Percentiles rank a stretch among this genome's conserved stretches.
These are phyloP conservation scores for Eremobia ochroleuca DNA, from an alignment of 2,888 invertebrate genomes.

Conservation along the genomic window DNA sequence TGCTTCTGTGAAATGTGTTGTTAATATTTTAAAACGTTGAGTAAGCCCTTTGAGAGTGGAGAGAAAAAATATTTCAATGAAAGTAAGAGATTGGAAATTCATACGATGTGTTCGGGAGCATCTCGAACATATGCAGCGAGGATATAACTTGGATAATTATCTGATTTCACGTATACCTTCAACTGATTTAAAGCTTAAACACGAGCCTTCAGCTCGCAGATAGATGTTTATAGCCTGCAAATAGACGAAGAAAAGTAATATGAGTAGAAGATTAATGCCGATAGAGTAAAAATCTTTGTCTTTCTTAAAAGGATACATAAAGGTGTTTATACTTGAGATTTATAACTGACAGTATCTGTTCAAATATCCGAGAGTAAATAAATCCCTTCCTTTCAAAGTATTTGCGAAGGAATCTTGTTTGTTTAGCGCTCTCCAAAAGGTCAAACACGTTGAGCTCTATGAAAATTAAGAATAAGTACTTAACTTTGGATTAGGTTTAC, in stretches of 20 bases:
- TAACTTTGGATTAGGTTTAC: constrained; percentile 46
- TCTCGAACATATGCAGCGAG: constrained; percentile 23
- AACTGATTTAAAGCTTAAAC: constrained; percentile 52
- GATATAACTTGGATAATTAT: constrained; percentile 59
- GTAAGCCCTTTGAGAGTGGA: constrained; percentile 49
- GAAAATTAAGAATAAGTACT: constrained; percentile 59
- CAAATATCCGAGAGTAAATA: constrained; percentile 58
- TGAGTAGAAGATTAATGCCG: constrained; percentile 36
- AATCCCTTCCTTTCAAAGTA: constrained; percentile 59
- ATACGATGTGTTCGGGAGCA: constrained; percentile 43
- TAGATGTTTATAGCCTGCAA: constrained; percentile 31
- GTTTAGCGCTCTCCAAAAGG: constrained; percentile 57
- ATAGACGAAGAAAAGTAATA: constrained; percentile 38
- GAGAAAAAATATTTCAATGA: constrained; percentile 61
- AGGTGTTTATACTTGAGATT: constrained; percentile 59
- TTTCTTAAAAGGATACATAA: constrained; percentile 52
- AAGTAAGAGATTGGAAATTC: constrained; percentile 57
- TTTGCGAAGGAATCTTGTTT: constrained; percentile 61
- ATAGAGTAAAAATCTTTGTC: constrained; percentile 56
- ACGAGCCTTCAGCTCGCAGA: constrained; percentile 4
- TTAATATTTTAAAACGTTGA: constrained; percentile 59
- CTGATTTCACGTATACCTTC: constrained; percentile 51
- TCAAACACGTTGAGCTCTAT: constrained; percentile 56
- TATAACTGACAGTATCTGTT: constrained; percentile 55
- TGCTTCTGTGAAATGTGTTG: constrained; percentile 46